Evolutionary conservation across 2,797 vertebrate species (phyloP).

Genomic region (Phoxinus dragarum): DNA sequence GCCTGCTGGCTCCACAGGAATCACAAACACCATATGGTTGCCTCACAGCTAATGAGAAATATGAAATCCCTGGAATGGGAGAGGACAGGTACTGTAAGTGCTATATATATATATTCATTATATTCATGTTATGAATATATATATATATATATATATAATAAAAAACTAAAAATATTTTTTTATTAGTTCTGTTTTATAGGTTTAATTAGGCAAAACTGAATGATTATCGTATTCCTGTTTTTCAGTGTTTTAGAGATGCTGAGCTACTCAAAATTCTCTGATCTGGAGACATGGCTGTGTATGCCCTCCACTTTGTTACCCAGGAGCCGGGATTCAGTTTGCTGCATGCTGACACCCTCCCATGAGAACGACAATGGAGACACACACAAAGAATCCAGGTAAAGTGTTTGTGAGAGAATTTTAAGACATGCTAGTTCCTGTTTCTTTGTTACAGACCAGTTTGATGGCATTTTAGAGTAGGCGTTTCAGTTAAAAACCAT

Average conservation of each 20-base stretch:
- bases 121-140: no score
- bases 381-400: slow-evolving; percentile 55
- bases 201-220: background rate
- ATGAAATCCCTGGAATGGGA: slow-evolving; percentile 74
- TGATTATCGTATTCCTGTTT: slow-evolving; percentile 2
- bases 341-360: slow-evolving; percentile 60
- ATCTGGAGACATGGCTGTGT: slow-evolving; percentile 83
- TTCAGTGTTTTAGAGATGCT: slow-evolving; percentile 83
- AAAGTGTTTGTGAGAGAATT: slow-evolving; percentile 9
- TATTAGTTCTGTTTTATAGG: background rate
- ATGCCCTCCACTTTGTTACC: slow-evolving; percentile 80
- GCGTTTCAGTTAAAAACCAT: slow-evolving; percentile 20
- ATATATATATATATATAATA: no score
- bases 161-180: no score
- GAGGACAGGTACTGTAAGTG: slow-evolving; percentile 75
- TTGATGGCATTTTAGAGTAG: slow-evolving; percentile 17
- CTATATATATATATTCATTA: background rate
- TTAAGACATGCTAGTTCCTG: background rate
- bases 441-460: slow-evolving; percentile 29
- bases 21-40: slow-evolving; percentile 75
- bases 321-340: slow-evolving; percentile 65
- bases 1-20: slow-evolving; percentile 71
- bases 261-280: slow-evolving; percentile 81
- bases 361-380: slow-evolving; percentile 48
- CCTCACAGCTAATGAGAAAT: slow-evolving; percentile 75